These are phyloP conservation scores for Lepilemur septentrionalis DNA, from an alignment of 2,797 vertebrate species.

Conservation along the genomic window DNA sequence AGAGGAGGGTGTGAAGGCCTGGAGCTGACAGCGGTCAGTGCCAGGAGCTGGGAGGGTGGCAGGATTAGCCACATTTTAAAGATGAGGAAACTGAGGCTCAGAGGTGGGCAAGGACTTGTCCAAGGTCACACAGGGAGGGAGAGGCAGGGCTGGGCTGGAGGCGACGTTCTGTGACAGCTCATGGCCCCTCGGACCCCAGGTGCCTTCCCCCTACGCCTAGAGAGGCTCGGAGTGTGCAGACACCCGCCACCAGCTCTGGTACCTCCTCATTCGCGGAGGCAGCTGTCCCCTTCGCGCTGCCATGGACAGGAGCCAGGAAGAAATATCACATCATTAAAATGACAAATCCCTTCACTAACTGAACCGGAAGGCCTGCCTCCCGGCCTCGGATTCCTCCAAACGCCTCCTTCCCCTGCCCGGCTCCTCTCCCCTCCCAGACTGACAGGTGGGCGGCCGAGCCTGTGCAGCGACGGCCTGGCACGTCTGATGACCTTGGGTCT, in stretches of 20 bases:
- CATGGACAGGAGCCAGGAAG: constrained; percentile 60
- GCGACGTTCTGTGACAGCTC: fast-evolving
- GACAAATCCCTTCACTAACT: constrained; percentile 76
- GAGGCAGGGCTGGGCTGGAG: not conserved
- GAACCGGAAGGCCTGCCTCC: constrained; percentile 66
- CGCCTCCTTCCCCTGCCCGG: not conserved
- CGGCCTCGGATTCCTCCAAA: not conserved
- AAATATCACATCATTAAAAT: constrained; percentile 79
- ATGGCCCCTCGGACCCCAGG: too few species aligned
- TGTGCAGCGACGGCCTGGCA: not conserved
- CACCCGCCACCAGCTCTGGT: not conserved
- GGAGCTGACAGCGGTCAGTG: fast-evolving
- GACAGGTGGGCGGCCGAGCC: not conserved
- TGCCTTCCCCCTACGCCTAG: not conserved
- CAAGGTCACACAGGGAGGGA: not conserved
- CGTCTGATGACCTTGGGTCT: constrained; percentile 41
- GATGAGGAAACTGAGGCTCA: not conserved
- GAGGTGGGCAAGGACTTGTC: not conserved
- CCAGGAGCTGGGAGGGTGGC: fast-evolving
- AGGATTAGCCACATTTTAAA: not conserved
- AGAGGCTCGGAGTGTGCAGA: not conserved
- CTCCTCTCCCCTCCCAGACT: not conserved
- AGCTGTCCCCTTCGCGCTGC: constrained; percentile 39
- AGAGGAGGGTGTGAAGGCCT: not conserved
- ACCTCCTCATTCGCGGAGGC: not conserved